These are phyloP conservation scores for Ceratina japonica DNA, from an alignment of 1,140 invertebrate genomes.

Conservation along the genomic window DNA sequence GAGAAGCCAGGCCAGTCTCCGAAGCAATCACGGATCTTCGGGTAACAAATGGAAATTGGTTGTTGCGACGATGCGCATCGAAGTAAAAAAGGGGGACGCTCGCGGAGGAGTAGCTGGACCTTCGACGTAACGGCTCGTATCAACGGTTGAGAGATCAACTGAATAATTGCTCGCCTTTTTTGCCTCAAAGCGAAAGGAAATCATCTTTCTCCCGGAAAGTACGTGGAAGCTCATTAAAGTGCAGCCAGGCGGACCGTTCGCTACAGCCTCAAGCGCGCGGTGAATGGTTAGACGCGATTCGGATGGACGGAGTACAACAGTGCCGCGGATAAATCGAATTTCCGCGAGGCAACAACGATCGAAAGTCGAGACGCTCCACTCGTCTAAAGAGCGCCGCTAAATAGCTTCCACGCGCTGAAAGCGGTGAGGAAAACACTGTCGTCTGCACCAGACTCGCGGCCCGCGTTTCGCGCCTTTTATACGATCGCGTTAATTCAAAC, in stretches of 20 bases:
- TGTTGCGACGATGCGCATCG: no score
- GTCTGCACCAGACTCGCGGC: neutral
- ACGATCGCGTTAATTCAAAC: neutral
- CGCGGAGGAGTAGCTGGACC: no score
- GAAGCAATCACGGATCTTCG: no score
- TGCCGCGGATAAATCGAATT: constrained; percentile 17
- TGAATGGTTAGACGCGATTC: neutral
- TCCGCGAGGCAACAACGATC: neutral
- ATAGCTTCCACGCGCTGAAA: constrained; percentile 2
- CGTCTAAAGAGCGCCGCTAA: neutral
- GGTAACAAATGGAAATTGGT: no score
- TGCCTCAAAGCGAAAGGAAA: constrained; percentile 2
- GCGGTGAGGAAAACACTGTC: neutral
- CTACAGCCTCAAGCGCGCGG: neutral
- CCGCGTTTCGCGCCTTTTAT: neutral
- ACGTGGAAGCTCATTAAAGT: constrained; percentile 40
- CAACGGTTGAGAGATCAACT: constrained; percentile 40
- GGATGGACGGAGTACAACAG: constrained; percentile 9
- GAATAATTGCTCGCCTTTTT: constrained; percentile 37
- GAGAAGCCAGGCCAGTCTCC: no score
- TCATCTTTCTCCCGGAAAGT: constrained; percentile 1
- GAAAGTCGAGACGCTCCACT: neutral
- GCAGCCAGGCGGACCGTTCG: neutral
- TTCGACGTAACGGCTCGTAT: constrained; percentile 17
- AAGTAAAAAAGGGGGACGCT: no score